Conservation (phyloP, 2,888 invertebrate genomes). For the Chrysina gloriosa region DNA sequence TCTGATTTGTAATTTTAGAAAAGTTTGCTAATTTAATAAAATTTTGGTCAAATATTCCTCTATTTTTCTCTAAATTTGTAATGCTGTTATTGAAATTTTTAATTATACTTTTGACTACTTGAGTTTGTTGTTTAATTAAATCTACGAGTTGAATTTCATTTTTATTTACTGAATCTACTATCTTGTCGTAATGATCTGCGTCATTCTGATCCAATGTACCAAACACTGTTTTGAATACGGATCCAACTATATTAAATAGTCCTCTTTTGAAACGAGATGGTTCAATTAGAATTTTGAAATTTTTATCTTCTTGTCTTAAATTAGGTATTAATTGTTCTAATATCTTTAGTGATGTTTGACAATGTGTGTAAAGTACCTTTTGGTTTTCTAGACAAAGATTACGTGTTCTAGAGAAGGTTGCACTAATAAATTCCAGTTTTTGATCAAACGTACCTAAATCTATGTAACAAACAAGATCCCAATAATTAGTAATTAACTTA, state of each 20-base stretch:
- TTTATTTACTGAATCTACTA: constrained; percentile 19
- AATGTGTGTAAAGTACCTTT: not conserved
- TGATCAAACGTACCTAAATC: not conserved
- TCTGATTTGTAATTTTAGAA: not conserved
- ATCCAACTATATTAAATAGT: constrained; percentile 17
- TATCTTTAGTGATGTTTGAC: not conserved
- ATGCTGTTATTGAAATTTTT: constrained; percentile 30
- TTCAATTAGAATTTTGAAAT: not conserved
- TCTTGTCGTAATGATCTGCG: constrained; percentile 26
- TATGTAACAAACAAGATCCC: not conserved
- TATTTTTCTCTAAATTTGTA: constrained; percentile 11
- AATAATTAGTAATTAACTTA: not conserved
- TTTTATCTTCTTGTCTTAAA: not conserved
- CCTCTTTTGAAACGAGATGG: constrained; percentile 5
- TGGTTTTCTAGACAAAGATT: not conserved
- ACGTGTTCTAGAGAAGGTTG: not conserved
- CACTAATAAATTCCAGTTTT: not conserved
- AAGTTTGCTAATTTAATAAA: not conserved
- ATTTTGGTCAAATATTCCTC: constrained; percentile 23
- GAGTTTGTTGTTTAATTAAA: constrained; percentile 14
- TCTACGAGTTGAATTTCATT: constrained; percentile 6
- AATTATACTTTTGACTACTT: constrained; percentile 28
- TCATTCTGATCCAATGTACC: constrained; percentile 28
- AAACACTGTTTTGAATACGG: constrained; percentile 28
- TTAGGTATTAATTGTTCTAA: not conserved